These are phyloP conservation scores for Pituophis catenifer DNA, from an alignment of 2,113 vertebrate species.

Conservation along the genomic window DNA sequence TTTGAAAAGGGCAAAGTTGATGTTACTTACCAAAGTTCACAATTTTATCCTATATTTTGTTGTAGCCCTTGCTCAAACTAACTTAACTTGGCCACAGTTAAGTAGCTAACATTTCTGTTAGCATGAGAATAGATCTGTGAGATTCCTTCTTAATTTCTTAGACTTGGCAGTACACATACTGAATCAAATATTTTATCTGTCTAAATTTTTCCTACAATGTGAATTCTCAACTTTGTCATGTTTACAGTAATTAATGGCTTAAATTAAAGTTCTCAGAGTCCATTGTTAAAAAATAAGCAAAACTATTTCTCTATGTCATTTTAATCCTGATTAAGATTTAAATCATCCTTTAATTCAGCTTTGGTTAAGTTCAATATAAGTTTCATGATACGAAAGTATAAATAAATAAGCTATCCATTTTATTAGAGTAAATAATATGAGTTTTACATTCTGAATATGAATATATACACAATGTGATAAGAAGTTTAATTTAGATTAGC, in stretches of 20 bases:
- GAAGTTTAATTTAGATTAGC: not conserved
- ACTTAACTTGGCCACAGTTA: not conserved
- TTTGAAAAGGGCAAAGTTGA: not conserved
- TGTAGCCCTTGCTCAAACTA: not conserved
- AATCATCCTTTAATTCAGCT: not conserved
- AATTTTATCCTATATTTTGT: not conserved
- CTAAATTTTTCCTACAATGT: not conserved
- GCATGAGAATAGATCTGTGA: not conserved
- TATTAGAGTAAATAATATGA: not conserved
- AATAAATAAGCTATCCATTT: not conserved
- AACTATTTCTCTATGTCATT: not conserved
- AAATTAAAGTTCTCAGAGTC: not conserved
- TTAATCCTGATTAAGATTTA: not conserved
- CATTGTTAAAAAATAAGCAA: not conserved
- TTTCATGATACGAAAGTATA: not conserved
- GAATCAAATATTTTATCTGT: not conserved
- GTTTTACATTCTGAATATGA: not conserved
- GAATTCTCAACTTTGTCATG: not conserved
- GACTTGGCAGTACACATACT: not conserved
- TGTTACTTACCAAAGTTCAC: not conserved
- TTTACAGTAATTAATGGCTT: not conserved
- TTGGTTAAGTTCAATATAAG: not conserved
- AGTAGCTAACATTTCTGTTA: not conserved
- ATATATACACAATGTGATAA: not conserved
- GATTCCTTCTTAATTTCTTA: not conserved